Conservation (phyloP, 2,888 invertebrate species). For the Sisyra terminalis region DNA sequence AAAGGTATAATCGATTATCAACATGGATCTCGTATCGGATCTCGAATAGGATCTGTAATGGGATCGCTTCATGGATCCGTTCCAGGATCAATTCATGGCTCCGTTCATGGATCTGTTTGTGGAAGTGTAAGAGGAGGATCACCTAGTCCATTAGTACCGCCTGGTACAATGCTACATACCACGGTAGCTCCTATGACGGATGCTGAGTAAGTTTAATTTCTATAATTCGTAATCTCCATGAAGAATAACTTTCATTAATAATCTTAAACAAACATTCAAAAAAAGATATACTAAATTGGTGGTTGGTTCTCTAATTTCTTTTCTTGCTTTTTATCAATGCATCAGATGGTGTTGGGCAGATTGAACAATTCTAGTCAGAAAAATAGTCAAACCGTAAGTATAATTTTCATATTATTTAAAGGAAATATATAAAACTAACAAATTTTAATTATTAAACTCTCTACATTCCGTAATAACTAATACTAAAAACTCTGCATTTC, state of each 20-base stretch:
- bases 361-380: constrained; percentile 5
- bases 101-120: constrained; percentile 21
- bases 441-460: too few relatives aligned
- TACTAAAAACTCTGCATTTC: too few relatives aligned
- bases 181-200: constrained; percentile 6
- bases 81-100: constrained; percentile 21
- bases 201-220: constrained; percentile 10
- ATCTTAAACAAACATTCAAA: not conserved
- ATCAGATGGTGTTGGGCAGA: constrained; percentile 29
- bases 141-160: constrained; percentile 25
- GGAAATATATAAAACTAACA: too few relatives aligned
- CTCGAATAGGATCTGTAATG: constrained; percentile 23
- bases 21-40: constrained; percentile 21
- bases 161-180: constrained; percentile 19
- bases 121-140: constrained; percentile 25
- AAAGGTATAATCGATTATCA: constrained; percentile 20
- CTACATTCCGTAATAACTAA: too few relatives aligned
- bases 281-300: not conserved
- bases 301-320: constrained; percentile 1
- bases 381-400: constrained; percentile 4
- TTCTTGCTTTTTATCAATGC: constrained; percentile 11
- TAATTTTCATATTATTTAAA: too few relatives aligned
- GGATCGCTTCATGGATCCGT: constrained; percentile 16
- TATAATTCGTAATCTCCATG: too few relatives aligned
- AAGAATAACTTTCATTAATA: too few relatives aligned